Percentiles rank a stretch among this genome's conserved stretches.
These are phyloP conservation scores for Erynnis tages DNA, from an alignment of 2,888 invertebrate species.

Conservation along the genomic window DNA sequence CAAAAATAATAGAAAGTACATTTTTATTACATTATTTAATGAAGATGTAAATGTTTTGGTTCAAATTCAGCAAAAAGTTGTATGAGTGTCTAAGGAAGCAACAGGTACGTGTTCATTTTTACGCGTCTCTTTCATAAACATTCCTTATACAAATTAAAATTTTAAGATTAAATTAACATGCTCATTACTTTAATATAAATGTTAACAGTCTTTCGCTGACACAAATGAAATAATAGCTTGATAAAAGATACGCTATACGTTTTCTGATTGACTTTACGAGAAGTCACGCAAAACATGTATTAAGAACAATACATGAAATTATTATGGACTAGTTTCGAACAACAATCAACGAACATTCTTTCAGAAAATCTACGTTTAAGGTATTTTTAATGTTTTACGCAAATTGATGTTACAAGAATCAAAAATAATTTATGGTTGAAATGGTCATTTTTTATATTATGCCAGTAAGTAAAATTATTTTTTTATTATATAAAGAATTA, in stretches of 20 bases:
- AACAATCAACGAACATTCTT: constrained; percentile 4
- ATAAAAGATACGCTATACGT: constrained; percentile 18
- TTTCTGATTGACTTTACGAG: constrained; percentile 41
- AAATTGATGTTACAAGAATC: too few relatives aligned
- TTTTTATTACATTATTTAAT: background rate
- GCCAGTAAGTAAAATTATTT: too few relatives aligned
- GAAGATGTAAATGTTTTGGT: background rate
- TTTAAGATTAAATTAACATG: background rate
- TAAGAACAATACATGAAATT: constrained; percentile 37
- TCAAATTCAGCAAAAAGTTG: background rate
- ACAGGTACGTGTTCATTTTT: constrained; percentile 21
- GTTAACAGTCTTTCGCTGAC: constrained; percentile 5
- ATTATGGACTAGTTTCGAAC: constrained; percentile 20
- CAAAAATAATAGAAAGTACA: background rate
- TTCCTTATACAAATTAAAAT: background rate
- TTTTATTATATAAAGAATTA: too few relatives aligned
- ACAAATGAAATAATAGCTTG: constrained; percentile 19
- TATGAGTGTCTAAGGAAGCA: constrained; percentile 12
- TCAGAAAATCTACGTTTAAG: background rate
- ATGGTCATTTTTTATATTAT: too few relatives aligned
- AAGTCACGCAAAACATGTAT: constrained; percentile 50
- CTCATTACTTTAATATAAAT: background rate
- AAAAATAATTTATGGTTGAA: too few relatives aligned
- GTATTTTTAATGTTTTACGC: too few relatives aligned
- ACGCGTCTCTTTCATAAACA: background rate